Base-by-base conservation (phyloP, 2,797 vertebrate genomes). In the Chelmon rostratus region DNA sequence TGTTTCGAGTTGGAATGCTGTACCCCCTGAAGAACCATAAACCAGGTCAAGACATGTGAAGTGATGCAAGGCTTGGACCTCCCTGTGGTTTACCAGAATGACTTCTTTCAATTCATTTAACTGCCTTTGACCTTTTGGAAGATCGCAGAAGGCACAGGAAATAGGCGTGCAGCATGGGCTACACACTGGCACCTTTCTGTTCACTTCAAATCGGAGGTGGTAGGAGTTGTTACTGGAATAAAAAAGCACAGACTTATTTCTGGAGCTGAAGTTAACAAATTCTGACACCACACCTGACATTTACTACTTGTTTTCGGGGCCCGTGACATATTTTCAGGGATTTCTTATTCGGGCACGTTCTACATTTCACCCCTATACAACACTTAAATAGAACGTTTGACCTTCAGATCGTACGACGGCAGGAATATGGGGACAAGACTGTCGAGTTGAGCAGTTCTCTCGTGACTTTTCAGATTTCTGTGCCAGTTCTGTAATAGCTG, bases 401-500 rank as follows among this genome's bases (percentile, higher is more conserved):
- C 7, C 16, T 37, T 33, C 31, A 5, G 25, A 11, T 46, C n/a
- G 28, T 6, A 9, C 42, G 23, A 61, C 6, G 5, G 23, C 33
- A 73, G 59, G 49, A 72, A 2, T 8, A 42, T 1, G 2, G 2
- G 11, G 66, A 33, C 11, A 46, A 53, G 59, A 37, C 5, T 53
- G 3, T 8, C 0, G 2, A 15, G 13, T 25, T 12, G 3, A 12
- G 25, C 5, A 21, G 42, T 12, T 58, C 40, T 61, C 37, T 57
- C 2, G 7, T 67, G 66, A 81, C 40, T 75, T n/a, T n/a, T 58
- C 3, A 15, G 54, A n/a, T 65, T 75, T 83, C 61, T 54, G 35
- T 76, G 8, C 76, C 62, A 61, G 13, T 8, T 65, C 33, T n/a
- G 57, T 47, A 77, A 70, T 35, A 42, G 53, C 31, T 33, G 74